phyloP scores from a whole-genome alignment of 1,140 invertebrate species.

The Macrocentrus cingulum region DNA sequence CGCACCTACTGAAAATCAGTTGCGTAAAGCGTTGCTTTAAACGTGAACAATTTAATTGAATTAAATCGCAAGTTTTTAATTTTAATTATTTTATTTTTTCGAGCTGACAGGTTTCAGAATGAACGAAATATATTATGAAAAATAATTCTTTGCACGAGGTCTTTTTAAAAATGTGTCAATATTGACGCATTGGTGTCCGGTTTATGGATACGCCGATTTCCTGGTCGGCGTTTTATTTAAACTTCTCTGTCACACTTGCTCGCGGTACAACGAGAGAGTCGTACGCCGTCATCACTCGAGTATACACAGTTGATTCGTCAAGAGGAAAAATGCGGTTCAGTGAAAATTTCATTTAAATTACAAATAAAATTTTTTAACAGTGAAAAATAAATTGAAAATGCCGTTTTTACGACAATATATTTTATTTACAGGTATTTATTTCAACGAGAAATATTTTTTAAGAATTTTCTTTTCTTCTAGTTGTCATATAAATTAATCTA shows the following conservation, averaged over 20 bases:
- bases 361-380: not conserved
- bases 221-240: conserved; percentile 33
- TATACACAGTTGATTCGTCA: conserved; percentile 13
- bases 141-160: too few relatives aligned
- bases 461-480: not conserved
- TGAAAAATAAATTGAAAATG: not conserved
- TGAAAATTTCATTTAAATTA: not conserved
- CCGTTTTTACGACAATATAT: too few relatives aligned
- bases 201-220: conserved; percentile 44
- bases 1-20: not conserved
- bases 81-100: too few relatives aligned
- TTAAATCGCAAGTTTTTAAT: too few relatives aligned
- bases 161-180: conserved; percentile 48
- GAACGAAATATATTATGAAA: too few relatives aligned
- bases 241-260: conserved; percentile 6
- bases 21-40: conserved; percentile 1
- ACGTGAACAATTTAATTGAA: too few relatives aligned
- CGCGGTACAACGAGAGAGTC: conserved; percentile 16
- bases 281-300: conserved; percentile 17
- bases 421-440: conserved; percentile 12
- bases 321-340: too few relatives aligned
- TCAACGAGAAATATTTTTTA: too few relatives aligned
- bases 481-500: not conserved
- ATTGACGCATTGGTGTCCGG: conserved; percentile 44
- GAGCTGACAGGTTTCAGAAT: too few relatives aligned